These are phyloP conservation scores for Idaea straminata DNA, from an alignment of 2,888 invertebrate species.

Conservation along the genomic window DNA sequence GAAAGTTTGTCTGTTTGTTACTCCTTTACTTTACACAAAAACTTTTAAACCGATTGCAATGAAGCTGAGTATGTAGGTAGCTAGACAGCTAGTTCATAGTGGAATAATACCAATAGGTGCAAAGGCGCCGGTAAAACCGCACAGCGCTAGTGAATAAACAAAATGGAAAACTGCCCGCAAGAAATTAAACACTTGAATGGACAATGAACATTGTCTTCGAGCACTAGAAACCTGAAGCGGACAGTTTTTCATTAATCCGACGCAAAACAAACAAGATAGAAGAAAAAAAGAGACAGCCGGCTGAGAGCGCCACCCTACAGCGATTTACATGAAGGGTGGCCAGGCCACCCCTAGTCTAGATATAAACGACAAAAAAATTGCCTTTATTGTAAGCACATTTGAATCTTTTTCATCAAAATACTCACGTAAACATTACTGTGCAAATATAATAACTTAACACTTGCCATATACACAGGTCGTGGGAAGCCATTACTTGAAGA, in stretches of 20 bases:
- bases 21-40: too few relatives aligned
- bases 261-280: constrained; percentile 42
- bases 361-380: neutral
- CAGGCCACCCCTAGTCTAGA: neutral
- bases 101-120: too few relatives aligned
- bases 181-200: constrained; percentile 2
- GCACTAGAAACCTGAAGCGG: constrained; percentile 11
- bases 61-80: too few relatives aligned
- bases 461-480: too few relatives aligned
- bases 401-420: too few relatives aligned
- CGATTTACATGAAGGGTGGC: constrained; percentile 47
- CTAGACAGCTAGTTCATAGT: too few relatives aligned
- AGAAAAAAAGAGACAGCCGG: constrained; percentile 40
- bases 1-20: too few relatives aligned
- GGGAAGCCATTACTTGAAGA: too few relatives aligned
- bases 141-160: constrained; percentile 10
- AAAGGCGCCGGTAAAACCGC: neutral
- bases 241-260: constrained; percentile 56
- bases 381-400: too few relatives aligned
- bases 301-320: constrained; percentile 42
- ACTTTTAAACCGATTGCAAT: too few relatives aligned
- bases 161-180: constrained; percentile 8
- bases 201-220: neutral
- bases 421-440: too few relatives aligned
- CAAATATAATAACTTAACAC: too few relatives aligned